Conservation (phyloP, 1,140 invertebrate species). For the Daktulosphaira vitifoliae region DNA sequence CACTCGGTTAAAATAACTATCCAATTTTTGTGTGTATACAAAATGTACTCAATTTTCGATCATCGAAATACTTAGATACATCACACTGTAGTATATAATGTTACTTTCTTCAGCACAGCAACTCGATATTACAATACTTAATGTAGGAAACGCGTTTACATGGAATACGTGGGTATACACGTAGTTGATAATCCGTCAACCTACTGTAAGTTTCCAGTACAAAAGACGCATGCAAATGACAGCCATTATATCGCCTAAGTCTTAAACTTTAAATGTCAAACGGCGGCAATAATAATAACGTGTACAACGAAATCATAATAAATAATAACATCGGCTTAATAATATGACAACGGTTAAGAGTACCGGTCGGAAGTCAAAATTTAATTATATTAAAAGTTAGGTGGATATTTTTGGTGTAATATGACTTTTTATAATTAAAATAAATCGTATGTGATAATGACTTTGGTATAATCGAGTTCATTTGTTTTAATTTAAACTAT, state of each 20-base stretch:
- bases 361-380: neutral
- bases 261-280: slow-evolving; percentile 31
- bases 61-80: too few species aligned
- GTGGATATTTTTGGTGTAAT: too few species aligned
- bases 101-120: too few species aligned
- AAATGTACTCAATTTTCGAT: too few species aligned
- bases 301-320: neutral
- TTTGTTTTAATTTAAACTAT: slow-evolving; percentile 32
- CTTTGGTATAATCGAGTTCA: neutral
- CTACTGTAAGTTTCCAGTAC: slow-evolving; percentile 15
- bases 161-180: neutral
- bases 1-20: too few species aligned
- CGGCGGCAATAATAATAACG: neutral
- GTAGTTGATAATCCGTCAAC: slow-evolving; percentile 13
- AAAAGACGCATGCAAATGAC: slow-evolving; percentile 30
- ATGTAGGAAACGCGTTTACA: neutral
- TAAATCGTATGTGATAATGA: slow-evolving; percentile 9
- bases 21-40: too few species aligned
- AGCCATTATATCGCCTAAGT: slow-evolving; percentile 26
- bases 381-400: too few species aligned
- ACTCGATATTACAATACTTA: too few species aligned
- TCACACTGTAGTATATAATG: too few species aligned
- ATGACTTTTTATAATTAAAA: slow-evolving; percentile 2
- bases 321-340: slow-evolving; percentile 11
- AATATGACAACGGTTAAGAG: neutral